Base-by-base conservation (phyloP, 2,113 vertebrate species). In the Gulo gulo region DNA sequence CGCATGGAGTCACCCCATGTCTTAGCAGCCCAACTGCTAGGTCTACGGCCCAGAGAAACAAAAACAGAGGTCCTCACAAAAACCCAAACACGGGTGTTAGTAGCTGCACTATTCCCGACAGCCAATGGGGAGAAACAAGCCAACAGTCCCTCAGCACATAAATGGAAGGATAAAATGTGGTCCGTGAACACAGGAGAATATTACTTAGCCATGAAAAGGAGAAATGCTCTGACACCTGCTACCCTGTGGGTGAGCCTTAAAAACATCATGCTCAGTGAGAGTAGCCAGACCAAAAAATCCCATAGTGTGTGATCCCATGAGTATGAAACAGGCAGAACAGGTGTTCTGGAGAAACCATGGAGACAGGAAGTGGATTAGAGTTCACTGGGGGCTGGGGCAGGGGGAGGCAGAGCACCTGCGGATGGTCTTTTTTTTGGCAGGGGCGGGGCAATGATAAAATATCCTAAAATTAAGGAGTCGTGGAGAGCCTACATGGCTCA, bases 41-140 rank as follows among this genome's bases (percentile, higher is more conserved):
- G 16, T n/a, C 3, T 8, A 18, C 7, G 1, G 2, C 65, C 34
- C 65, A 69, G 16, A n/a, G 34, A 69, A 69, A 69, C 0, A 7
- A n/a, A n/a, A n/a, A n/a, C 34, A n/a, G 31, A n/a, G 5, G 31
- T 16, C 29, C 14, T 6, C 65, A 67, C 31, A 18, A 67, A n/a
- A 34, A 16, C 29, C 31, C 2, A 14, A 65, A 65, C 6, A 15
- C 6, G 31, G 13, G 31, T 31, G 29, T 65, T 31, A 65, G 63
- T 1, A 6, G 14, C 63, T 34, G 6, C 31, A 15, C 29, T 34
- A 15, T 65, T 65, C 29, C 6, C 31, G 2, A 67, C 6, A 34
- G 15, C 65, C 15, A 7, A n/a, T 1, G 65, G 65, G 65, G 65
- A 67, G 15, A 67, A 34, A 34, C 31, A 16, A n/a, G 65, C 65